A percentile compares a stretch with the other conserved stretches of the same genome.
Conservation (phyloP, 2,797 vertebrate species). For the Morus bassanus region DNA sequence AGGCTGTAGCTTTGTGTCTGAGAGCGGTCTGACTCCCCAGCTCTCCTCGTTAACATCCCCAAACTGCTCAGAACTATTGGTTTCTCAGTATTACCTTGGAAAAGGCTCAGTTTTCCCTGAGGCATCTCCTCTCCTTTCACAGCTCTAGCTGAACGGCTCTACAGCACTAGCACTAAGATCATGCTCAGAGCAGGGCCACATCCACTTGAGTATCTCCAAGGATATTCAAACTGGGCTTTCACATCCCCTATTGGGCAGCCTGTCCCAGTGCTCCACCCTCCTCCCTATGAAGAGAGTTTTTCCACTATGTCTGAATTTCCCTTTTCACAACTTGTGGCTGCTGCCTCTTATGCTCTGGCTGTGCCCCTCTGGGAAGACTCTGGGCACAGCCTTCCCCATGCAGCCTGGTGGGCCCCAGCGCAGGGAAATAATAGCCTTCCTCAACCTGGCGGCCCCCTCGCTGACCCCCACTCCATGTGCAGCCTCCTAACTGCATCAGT, state of each 20-base stretch:
- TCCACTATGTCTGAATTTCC: neutral
- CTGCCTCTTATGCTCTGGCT: neutral
- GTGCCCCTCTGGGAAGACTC: neutral
- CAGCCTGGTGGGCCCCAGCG: fast-evolving
- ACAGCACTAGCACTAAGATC: neutral
- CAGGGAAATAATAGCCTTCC: neutral
- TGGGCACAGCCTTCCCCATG: fast-evolving
- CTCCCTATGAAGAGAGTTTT: neutral
- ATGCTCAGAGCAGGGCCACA: fast-evolving
- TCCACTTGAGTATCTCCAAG: neutral
- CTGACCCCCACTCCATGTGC: neutral
- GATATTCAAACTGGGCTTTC: neutral
- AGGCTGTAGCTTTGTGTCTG: neutral
- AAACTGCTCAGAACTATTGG: neutral
- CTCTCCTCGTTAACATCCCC: neutral
- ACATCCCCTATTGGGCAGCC: neutral
- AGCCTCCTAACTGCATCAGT: neutral
- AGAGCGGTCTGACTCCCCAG: neutral
- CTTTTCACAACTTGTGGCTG: neutral
- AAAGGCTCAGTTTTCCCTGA: neutral
- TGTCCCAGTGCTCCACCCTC: neutral
- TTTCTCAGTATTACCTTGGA: neutral
- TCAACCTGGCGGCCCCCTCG: fast-evolving
- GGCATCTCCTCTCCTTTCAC: neutral
- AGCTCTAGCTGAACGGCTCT: neutral